Percentiles rank a stretch among this genome's conserved stretches.
These are phyloP conservation scores for Phycodurus eques DNA, from an alignment of 2,113 vertebrate species.

Conservation along the genomic window DNA sequence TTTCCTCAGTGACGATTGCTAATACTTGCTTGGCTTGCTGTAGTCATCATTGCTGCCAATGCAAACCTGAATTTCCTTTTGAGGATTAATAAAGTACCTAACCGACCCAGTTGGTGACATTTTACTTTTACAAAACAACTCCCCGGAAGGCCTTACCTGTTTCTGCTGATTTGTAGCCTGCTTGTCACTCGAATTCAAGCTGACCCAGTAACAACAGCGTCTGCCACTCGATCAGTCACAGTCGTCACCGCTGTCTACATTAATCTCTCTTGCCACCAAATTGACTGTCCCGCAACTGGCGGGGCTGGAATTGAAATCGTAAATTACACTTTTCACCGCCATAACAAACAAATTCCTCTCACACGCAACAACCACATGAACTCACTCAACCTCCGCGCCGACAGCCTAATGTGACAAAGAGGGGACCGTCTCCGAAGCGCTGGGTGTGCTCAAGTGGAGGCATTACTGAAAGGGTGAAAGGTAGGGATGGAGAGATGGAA, in stretches of 20 bases:
- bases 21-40: too few relatives aligned
- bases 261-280: conserved; percentile 1
- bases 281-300: conserved; percentile 1
- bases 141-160: not conserved
- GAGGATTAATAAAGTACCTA: too few relatives aligned
- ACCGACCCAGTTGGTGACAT: too few relatives aligned
- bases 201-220: not conserved
- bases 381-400: not conserved
- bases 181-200: not conserved
- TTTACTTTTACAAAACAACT: not conserved
- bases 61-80: too few relatives aligned
- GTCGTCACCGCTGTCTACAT: conserved; percentile 2
- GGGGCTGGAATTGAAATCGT: conserved; percentile 12
- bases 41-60: too few relatives aligned
- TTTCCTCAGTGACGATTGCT: too few relatives aligned
- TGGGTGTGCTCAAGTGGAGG: too few relatives aligned
- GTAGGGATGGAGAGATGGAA: conserved; percentile 3
- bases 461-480: conserved; percentile 16
- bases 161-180: not conserved
- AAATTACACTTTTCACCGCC: conserved; percentile 12
- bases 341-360: not conserved
- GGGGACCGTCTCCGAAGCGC: too few relatives aligned
- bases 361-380: not conserved
- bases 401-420: too few relatives aligned
- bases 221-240: conserved; percentile 26